A percentile compares a stretch with the other conserved stretches of the same genome.
These are phyloP conservation scores for Himalopsyche tibetana DNA, from an alignment of 2,888 invertebrate genomes.

Conservation along the genomic window DNA sequence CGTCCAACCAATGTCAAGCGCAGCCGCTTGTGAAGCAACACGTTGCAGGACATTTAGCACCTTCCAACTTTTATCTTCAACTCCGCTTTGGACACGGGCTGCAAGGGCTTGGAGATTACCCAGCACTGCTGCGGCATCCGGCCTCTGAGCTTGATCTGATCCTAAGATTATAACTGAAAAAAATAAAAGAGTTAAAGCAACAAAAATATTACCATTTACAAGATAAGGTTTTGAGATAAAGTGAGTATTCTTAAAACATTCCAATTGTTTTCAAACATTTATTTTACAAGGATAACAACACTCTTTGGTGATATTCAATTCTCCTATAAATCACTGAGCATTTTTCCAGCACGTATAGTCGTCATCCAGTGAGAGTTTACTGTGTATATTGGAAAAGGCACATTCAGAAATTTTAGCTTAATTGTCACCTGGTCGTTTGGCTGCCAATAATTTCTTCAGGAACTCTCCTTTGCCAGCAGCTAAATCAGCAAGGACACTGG, in stretches of 20 bases:
- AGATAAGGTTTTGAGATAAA: too few relatives aligned
- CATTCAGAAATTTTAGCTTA: background rate
- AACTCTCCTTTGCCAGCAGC: constrained; percentile 84
- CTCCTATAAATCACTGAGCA: too few relatives aligned
- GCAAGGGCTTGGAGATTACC: constrained; percentile 86
- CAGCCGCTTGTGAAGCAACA: constrained; percentile 95
- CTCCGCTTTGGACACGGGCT: constrained; percentile 76
- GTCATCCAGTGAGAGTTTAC: too few relatives aligned
- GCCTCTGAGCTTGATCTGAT: constrained; percentile 86
- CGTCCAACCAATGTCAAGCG: constrained; percentile 95
- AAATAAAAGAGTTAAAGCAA: background rate
- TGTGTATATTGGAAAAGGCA: background rate
- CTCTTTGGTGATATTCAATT: too few relatives aligned
- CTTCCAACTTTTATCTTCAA: constrained; percentile 77
- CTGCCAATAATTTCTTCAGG: constrained; percentile 81
- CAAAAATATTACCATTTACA: background rate
- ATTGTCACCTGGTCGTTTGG: constrained; percentile 83
- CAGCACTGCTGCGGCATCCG: constrained; percentile 87
- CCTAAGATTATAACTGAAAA: constrained; percentile 89
- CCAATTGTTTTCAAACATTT: too few relatives aligned
- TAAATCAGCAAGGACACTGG: constrained; percentile 85
- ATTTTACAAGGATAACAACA: too few relatives aligned
- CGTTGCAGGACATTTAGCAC: constrained; percentile 96
- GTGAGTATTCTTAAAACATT: too few relatives aligned
- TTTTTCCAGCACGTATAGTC: too few relatives aligned